These are phyloP conservation scores for Psylliodes chrysocephalus DNA, from an alignment of 2,888 invertebrate genomes.

Conservation along the genomic window DNA sequence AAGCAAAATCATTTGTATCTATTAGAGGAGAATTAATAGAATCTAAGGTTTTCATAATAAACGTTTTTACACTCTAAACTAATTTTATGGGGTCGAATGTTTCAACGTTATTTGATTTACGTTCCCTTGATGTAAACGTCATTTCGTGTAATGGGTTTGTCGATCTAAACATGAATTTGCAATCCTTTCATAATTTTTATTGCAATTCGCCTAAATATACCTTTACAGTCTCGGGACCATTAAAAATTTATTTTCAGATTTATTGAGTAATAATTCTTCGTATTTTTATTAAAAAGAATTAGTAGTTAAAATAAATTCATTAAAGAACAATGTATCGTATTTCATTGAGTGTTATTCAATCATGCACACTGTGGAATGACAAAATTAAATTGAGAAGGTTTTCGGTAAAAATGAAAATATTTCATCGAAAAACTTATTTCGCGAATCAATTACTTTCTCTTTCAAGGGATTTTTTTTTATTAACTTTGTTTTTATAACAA, in stretches of 20 bases:
- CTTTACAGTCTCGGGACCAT: slow-evolving; percentile 12
- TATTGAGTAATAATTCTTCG: slow-evolving; percentile 31
- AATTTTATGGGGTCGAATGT: background rate
- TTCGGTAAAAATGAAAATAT: background rate
- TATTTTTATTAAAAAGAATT: slow-evolving; percentile 20
- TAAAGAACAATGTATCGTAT: slow-evolving; percentile 14
- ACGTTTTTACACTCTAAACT: background rate
- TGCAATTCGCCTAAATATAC: slow-evolving; percentile 25
- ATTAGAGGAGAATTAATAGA: too few relatives aligned
- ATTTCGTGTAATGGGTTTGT: background rate
- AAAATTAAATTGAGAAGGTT: background rate
- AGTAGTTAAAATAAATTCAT: slow-evolving; percentile 12
- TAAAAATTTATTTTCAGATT: slow-evolving; percentile 28
- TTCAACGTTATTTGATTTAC: background rate
- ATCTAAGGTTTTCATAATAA: too few relatives aligned
- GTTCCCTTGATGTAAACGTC: background rate
- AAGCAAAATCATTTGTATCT: too few relatives aligned
- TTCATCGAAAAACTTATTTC: background rate
- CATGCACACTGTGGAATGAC: background rate
- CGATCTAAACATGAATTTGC: slow-evolving; percentile 22
- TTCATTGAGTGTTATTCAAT: slow-evolving; percentile 2
- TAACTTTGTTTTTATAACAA: too few relatives aligned
- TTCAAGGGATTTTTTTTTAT: too few relatives aligned
- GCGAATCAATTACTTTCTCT: background rate
- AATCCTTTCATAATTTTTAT: slow-evolving; percentile 24